phyloP scores from a whole-genome alignment of 2,888 invertebrate genomes.

The Agrotis ipsilon region DNA sequence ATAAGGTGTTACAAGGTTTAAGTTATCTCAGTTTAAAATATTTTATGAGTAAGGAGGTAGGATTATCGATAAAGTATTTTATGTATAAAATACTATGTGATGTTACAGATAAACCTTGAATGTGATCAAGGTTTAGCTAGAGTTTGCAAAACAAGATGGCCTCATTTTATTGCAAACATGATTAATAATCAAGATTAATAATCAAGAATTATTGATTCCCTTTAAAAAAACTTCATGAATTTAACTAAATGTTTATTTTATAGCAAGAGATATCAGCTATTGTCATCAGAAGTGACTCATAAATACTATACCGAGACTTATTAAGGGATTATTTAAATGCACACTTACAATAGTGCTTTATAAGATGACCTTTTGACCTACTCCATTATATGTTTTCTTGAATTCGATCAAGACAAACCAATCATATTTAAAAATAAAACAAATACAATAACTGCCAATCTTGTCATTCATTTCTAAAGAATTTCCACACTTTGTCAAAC shows the following conservation, averaged over 20 bases:
- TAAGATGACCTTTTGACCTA: neutral
- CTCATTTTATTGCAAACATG: slow-evolving; percentile 2
- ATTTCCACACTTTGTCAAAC: neutral
- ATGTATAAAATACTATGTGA: neutral
- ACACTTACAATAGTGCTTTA: neutral
- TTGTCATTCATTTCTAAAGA: neutral
- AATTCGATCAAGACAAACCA: neutral
- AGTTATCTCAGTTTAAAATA: neutral
- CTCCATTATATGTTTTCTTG: neutral
- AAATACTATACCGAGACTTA: neutral
- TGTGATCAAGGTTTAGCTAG: too few relatives aligned
- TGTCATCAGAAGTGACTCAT: neutral
- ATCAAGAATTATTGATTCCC: too few relatives aligned
- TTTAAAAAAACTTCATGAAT: neutral
- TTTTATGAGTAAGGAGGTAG: too few relatives aligned
- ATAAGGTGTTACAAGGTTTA: too few relatives aligned
- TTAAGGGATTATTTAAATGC: neutral
- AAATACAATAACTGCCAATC: neutral
- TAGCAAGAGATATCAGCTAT: neutral
- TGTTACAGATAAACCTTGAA: neutral
- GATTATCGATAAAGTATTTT: neutral
- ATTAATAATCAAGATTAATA: too few relatives aligned
- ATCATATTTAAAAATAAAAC: neutral
- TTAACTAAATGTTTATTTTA: too few relatives aligned
- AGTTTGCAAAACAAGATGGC: neutral